phyloP scores from a whole-genome alignment of 2,888 invertebrate genomes.

The Myopa testacea region DNA sequence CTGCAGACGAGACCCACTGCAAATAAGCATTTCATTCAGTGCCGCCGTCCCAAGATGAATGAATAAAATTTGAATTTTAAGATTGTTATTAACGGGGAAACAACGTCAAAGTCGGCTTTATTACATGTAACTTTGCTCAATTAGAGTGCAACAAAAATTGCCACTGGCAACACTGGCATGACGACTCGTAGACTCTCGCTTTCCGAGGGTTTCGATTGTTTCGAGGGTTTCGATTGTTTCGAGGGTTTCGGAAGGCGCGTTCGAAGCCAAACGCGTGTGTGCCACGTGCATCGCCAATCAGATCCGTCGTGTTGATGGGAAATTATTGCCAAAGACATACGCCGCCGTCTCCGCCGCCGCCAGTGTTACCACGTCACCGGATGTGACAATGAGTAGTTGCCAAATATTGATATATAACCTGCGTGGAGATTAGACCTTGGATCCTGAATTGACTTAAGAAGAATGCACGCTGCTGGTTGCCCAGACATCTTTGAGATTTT shows the following conservation, averaged over 20 bases:
- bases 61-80: not conserved
- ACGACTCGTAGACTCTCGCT: not conserved
- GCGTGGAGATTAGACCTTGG: constrained; percentile 46
- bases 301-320: constrained; percentile 23
- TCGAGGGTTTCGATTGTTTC: too few relatives aligned
- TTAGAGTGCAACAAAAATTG: constrained; percentile 10
- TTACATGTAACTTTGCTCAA: not conserved
- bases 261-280: not conserved
- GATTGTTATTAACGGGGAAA: not conserved
- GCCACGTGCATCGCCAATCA: constrained; percentile 31
- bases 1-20: not conserved
- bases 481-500: too few relatives aligned
- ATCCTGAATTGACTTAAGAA: too few relatives aligned
- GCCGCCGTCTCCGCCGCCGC: not conserved
- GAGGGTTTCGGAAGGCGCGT: too few relatives aligned
- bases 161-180: constrained; percentile 9
- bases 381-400: constrained; percentile 67
- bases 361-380: constrained; percentile 50
- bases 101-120: not conserved
- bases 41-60: not conserved
- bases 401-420: constrained; percentile 55
- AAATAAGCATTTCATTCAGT: too few relatives aligned
- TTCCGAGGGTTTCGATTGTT: not conserved
- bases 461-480: too few relatives aligned
- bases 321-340: constrained; percentile 8